Percentiles rank a stretch among this genome's conserved stretches.
Conservation (phyloP, 2,888 invertebrate genomes). For the Synergus laeviventris region DNA sequence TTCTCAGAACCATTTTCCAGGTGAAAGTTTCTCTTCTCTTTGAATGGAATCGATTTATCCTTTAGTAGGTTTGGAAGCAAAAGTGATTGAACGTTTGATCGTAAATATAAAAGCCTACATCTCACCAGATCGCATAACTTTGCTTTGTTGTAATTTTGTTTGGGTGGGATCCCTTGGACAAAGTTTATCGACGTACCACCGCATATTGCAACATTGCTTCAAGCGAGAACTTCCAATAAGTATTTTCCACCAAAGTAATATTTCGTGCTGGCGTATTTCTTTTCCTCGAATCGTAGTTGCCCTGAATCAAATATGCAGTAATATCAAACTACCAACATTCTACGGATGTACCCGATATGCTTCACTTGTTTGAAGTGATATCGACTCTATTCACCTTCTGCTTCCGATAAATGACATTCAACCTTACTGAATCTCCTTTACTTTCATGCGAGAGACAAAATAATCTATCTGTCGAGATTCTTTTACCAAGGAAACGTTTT, state of each 20-base stretch:
- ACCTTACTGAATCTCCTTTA: neutral
- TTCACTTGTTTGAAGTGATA: neutral
- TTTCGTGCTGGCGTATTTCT: neutral
- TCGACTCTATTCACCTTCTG: neutral
- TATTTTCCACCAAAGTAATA: neutral
- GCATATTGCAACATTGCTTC: neutral
- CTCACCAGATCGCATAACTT: neutral
- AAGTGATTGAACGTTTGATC: neutral
- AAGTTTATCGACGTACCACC: neutral
- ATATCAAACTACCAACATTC: neutral
- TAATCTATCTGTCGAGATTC: neutral
- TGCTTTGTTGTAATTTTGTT: neutral
- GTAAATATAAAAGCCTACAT: conserved; percentile 1
- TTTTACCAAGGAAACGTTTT: neutral
- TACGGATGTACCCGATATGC: neutral
- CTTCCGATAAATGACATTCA: neutral
- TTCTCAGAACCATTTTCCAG: neutral
- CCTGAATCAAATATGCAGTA: neutral
- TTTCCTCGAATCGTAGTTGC: neutral
- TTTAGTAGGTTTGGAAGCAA: neutral
- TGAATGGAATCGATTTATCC: neutral
- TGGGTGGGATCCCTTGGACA: neutral
- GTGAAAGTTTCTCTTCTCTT: neutral
- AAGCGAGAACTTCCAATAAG: neutral
- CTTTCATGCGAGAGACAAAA: neutral